phyloP scores from a whole-genome alignment of 1,140 invertebrate species.

The Acarapis woodi region DNA sequence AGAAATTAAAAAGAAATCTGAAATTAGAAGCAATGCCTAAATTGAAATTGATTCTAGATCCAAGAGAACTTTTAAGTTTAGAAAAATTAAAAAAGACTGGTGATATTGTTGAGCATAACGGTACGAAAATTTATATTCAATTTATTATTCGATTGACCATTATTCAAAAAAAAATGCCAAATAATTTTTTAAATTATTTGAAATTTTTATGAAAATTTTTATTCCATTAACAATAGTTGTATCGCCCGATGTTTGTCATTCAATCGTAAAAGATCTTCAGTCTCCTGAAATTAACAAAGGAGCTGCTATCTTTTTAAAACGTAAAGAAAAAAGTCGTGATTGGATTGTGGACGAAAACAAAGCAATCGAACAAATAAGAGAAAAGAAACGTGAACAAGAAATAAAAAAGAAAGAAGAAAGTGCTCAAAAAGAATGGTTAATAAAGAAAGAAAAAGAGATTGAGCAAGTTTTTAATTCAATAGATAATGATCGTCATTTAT shows the following conservation, averaged over 20 bases:
- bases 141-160: too few relatives aligned
- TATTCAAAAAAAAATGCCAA: too few relatives aligned
- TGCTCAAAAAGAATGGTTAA: too few relatives aligned
- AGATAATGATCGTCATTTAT: too few relatives aligned
- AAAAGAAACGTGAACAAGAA: not conserved
- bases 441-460: too few relatives aligned
- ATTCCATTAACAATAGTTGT: too few relatives aligned
- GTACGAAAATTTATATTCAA: too few relatives aligned
- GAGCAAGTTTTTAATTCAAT: too few relatives aligned
- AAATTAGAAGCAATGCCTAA: conserved; percentile 17
- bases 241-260: conserved; percentile 34
- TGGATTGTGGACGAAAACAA: conserved; percentile 50
- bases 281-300: conserved; percentile 38
- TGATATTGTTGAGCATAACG: conserved; percentile 23
- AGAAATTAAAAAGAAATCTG: not conserved
- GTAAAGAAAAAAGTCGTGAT: conserved; percentile 50
- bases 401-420: not conserved
- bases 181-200: too few relatives aligned
- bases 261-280: conserved; percentile 41
- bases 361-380: conserved; percentile 3
- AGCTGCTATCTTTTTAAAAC: conserved; percentile 54
- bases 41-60: conserved; percentile 46
- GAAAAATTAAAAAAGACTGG: conserved; percentile 26
- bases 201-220: too few relatives aligned
- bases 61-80: conserved; percentile 36